phyloP scores from a whole-genome alignment of 1,140 invertebrate species.

The Neodiprion lecontei region DNA sequence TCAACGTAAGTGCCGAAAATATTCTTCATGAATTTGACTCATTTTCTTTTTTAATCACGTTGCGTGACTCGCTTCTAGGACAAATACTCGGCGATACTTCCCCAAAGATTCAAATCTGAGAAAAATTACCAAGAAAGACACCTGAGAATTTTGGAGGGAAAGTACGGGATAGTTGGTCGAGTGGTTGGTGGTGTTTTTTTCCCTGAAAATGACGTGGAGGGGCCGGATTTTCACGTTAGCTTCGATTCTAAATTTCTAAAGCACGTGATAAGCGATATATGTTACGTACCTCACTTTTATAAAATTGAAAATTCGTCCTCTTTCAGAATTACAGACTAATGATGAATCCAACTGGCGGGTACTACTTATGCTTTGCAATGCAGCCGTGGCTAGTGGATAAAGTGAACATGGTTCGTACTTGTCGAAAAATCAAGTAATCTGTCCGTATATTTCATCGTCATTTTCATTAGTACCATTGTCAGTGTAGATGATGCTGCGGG shows the following conservation, averaged over 20 bases:
- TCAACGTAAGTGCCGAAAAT: constrained; percentile 30
- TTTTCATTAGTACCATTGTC: neutral
- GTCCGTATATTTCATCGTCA: too few relatives aligned
- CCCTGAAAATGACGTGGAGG: constrained; percentile 34
- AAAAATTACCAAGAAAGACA: constrained; percentile 18
- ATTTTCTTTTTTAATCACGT: neutral
- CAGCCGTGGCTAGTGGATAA: constrained; percentile 48
- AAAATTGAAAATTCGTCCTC: neutral
- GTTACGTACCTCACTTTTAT: too few relatives aligned
- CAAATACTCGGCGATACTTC: constrained; percentile 33
- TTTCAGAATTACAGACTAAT: constrained; percentile 45
- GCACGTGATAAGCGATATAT: too few relatives aligned
- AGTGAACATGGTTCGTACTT: constrained; percentile 40
- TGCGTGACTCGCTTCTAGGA: constrained; percentile 33
- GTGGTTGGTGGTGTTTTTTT: constrained; percentile 41
- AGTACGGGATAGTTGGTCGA: constrained; percentile 42
- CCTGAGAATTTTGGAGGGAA: constrained; percentile 29
- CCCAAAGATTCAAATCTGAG: constrained; percentile 28
- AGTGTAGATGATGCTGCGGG: constrained; percentile 41
- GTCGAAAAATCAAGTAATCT: neutral
- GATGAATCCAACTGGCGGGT: constrained; percentile 36
- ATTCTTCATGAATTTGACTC: neutral
- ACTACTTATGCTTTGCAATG: constrained; percentile 42
- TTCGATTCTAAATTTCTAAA: neutral
- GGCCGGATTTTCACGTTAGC: constrained; percentile 40